These are phyloP conservation scores for Pangasius djambal DNA, from an alignment of 2,797 vertebrate genomes.

Conservation along the genomic window DNA sequence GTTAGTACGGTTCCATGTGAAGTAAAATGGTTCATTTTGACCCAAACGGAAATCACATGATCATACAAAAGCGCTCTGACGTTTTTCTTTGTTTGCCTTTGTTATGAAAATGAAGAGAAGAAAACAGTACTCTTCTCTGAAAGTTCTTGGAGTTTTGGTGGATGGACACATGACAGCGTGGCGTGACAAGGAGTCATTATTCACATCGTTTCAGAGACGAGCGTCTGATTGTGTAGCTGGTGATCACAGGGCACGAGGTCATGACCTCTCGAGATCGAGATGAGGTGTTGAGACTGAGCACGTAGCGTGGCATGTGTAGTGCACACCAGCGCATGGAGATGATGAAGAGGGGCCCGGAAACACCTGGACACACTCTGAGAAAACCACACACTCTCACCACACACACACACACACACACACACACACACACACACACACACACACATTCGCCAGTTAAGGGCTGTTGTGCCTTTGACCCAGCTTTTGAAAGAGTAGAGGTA, in stretches of 20 bases:
- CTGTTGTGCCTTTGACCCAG: conserved; percentile 59
- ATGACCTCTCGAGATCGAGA: conserved; percentile 15
- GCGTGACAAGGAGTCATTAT: background rate
- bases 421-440: conserved; percentile 11
- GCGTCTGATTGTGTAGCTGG: background rate
- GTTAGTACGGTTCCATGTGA: background rate
- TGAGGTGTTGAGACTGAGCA: conserved; percentile 43
- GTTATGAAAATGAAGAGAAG: background rate
- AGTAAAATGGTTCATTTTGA: background rate
- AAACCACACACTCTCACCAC: background rate
- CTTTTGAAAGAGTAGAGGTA: conserved; percentile 51
- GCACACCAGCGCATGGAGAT: conserved; percentile 33
- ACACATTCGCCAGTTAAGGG: conserved; percentile 49
- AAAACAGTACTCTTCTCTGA: too few species aligned
- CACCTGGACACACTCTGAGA: conserved; percentile 33
- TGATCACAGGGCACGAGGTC: conserved; percentile 58
- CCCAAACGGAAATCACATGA: background rate
- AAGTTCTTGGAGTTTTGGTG: too few species aligned
- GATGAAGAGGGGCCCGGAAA: conserved; percentile 32
- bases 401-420: conserved; percentile 5
- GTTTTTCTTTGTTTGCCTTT: too few species aligned
- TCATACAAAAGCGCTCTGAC: background rate
- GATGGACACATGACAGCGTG: background rate
- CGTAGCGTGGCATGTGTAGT: conserved; percentile 28
- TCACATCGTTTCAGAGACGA: background rate